Base-by-base conservation (phyloP, 2,888 invertebrate species). In the Nyleta sp. region DNA sequence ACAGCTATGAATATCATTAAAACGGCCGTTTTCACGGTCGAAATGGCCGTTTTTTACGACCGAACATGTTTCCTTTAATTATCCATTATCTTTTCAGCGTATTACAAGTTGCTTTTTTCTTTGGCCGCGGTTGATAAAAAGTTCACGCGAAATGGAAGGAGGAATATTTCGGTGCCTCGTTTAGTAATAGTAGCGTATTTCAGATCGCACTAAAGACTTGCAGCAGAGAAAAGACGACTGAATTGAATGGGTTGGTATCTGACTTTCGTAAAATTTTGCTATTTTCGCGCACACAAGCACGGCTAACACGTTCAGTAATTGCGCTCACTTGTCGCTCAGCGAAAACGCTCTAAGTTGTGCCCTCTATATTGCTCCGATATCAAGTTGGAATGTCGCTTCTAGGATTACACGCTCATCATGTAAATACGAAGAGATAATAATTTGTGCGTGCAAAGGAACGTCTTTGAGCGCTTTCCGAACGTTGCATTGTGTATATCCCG, bases 261-360 rank as follows among this genome's bases (percentile, higher is more conserved):
- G 83, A 78, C 81, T 85, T 83, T 83, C 74, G 57, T 62, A 44
- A 83, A 84, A 85, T 85, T 84, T 84, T 82, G 84, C 84, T 80
- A 85, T 81, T 84, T 84, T 80, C 68, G 46, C 22, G 44, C 44
- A 31, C 40, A 42, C 38, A 53, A 55, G 38, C 42, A 52, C 44
- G 44, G 24, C 53, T 22, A 28, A 52, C 64, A n/a, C 24, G 28
- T 42, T 42, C 52, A 28, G 59, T 76, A 73, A 67, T 78, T 78
- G 53, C 52, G 60, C 59, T 60, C 59, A 24, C 42, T 42, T 42
- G 55, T 57, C 64, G 48, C 42, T 15, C 28, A 18, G 46, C 40
- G 72, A 64, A 60, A 48, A 35, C 8, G 38, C 38, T 55, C 17
- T 20, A 35, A 65, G 35, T 42, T 38, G 31, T 31, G 40, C 24